Percentiles rank a stretch among this genome's conserved stretches.
These are phyloP conservation scores for Leucophora obtusa DNA, from an alignment of 2,888 invertebrate species.

Conservation along the genomic window DNA sequence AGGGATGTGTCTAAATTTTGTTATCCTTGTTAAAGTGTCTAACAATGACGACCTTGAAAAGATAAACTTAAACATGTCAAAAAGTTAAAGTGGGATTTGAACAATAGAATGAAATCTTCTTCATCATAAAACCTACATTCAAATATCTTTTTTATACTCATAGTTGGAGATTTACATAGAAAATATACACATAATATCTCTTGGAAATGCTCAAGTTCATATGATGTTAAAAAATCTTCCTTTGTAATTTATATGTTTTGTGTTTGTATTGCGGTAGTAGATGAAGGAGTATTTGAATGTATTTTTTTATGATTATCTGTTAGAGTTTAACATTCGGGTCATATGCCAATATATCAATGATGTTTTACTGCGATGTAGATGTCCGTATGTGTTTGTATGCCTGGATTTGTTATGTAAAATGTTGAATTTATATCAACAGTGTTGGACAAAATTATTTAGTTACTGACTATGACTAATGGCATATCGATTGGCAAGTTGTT, in stretches of 20 bases:
- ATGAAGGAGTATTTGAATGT: conserved; percentile 1
- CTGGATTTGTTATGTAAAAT: neutral
- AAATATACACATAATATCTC: neutral
- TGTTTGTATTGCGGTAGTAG: too few species aligned
- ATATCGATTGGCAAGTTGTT: too few species aligned
- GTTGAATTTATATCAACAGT: neutral
- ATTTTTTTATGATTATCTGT: conserved; percentile 27
- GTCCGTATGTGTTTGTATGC: neutral
- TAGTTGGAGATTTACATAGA: neutral
- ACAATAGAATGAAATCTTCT: neutral
- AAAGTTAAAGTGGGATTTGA: conserved; percentile 1
- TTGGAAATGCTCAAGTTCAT: conserved; percentile 3
- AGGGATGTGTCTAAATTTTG: neutral
- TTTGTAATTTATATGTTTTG: neutral
- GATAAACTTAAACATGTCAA: conserved; percentile 23
- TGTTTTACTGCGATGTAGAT: conserved; percentile 17
- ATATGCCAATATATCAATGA: conserved; percentile 37
- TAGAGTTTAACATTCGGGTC: conserved; percentile 34
- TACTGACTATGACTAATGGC: too few species aligned
- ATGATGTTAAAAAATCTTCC: neutral
- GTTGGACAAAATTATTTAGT: neutral
- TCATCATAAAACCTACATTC: neutral
- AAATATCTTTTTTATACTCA: neutral
- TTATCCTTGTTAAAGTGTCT: conserved; percentile 3
- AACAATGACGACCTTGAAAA: neutral